phyloP scores from a whole-genome alignment of 2,797 vertebrate species.

The Thripadectes ignobilis region DNA sequence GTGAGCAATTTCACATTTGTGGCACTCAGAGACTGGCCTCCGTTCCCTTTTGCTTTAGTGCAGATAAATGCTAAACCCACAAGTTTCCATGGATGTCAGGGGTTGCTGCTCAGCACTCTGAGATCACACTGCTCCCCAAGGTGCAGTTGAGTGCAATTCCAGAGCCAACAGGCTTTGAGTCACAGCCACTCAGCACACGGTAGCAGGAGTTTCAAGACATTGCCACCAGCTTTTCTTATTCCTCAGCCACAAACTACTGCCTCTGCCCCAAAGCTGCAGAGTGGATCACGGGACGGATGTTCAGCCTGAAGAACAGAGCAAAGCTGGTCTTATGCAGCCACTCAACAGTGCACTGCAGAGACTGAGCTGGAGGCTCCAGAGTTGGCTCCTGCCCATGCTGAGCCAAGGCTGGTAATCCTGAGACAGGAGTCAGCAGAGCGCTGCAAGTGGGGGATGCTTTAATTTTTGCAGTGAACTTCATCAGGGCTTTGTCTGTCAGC shows the following conservation, averaged over 20 bases:
- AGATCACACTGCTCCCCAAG: background rate
- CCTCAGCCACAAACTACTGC: background rate
- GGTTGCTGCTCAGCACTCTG: background rate
- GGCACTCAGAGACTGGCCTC: rapidly evolving
- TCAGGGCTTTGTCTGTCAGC: constrained; percentile 24
- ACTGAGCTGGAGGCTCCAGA: background rate
- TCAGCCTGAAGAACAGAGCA: background rate
- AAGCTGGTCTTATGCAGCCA: background rate
- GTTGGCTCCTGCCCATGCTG: background rate
- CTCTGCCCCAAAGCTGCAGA: background rate
- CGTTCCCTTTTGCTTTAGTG: background rate
- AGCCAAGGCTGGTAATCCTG: background rate
- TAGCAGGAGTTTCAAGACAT: background rate
- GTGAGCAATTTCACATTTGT: background rate
- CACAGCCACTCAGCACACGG: background rate
- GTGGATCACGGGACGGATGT: background rate
- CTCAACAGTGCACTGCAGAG: background rate
- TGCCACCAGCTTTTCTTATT: background rate
- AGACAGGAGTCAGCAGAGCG: background rate
- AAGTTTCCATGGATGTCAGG: background rate
- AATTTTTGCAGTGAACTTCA: background rate
- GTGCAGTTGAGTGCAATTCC: background rate
- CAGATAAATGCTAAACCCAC: background rate
- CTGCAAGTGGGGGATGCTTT: background rate
- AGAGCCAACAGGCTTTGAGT: constrained; percentile 35